Percentiles rank a stretch among this genome's conserved stretches.
Evolutionary conservation across 2,888 invertebrate genomes (phyloP).

Genomic region (Synanthedon formicaeformis): DNA sequence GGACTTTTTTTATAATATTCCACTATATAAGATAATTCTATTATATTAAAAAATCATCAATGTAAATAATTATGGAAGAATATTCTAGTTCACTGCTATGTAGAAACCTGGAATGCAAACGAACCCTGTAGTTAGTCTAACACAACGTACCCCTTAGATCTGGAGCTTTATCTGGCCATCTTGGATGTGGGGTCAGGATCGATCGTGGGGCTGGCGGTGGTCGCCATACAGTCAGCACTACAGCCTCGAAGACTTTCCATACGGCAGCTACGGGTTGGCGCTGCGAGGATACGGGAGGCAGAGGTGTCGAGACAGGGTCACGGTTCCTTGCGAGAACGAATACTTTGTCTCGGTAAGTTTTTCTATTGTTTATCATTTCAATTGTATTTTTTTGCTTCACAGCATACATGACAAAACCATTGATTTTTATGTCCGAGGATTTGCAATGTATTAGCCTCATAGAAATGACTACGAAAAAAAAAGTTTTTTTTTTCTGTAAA

Average conservation of each 20-base stretch:
- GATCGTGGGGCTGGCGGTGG: slow-evolving; percentile 26
- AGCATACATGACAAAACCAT: no score
- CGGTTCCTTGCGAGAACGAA: slow-evolving; percentile 87
- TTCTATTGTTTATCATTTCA: not conserved
- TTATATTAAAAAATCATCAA: no score
- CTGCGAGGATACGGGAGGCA: slow-evolving; percentile 40
- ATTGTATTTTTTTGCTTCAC: no score
- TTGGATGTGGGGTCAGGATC: slow-evolving; percentile 52
- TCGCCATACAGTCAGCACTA: slow-evolving; percentile 59
- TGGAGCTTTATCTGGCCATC: slow-evolving; percentile 56
- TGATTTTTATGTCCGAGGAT: no score
- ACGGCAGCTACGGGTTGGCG: slow-evolving; percentile 45
- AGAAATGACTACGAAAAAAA: no score
- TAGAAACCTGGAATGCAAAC: slow-evolving; percentile 2
- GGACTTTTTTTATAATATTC: no score
- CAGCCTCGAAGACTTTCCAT: slow-evolving; percentile 22
- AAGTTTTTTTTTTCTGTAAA: no score
- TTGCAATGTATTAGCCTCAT: no score
- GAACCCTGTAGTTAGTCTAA: slow-evolving; percentile 44
- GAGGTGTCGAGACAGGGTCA: slow-evolving; percentile 78
- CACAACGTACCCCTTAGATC: slow-evolving; percentile 40
- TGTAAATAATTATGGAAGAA: not conserved
- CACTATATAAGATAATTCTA: no score
- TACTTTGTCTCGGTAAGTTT: slow-evolving; percentile 79
- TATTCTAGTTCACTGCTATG: not conserved